phyloP scores from a whole-genome alignment of 2,113 vertebrate species.

The Xerus inauris region DNA sequence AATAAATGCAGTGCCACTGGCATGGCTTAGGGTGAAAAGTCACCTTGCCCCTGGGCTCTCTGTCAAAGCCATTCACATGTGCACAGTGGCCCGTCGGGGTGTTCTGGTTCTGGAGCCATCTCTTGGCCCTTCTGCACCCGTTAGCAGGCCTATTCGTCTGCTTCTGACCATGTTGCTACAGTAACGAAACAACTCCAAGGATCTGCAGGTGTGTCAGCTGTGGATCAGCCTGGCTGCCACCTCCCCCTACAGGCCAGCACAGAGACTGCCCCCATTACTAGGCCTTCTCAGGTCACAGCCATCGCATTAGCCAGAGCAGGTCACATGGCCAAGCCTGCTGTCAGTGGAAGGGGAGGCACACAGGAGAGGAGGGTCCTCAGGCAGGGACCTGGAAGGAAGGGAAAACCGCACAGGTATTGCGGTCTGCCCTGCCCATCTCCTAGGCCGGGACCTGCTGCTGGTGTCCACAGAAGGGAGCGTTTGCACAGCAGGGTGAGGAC shows the following conservation, averaged over 20 bases:
- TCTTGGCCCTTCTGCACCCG: not conserved
- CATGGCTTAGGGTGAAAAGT: not conserved
- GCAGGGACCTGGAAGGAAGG: not conserved
- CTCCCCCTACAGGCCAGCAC: too few relatives aligned
- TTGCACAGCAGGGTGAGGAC: not conserved
- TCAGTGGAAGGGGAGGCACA: fast-evolving
- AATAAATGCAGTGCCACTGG: not conserved
- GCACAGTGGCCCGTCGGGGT: not conserved
- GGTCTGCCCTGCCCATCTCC: not conserved
- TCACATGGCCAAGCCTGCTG: not conserved
- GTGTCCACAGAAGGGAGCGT: not conserved
- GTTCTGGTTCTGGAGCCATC: not conserved
- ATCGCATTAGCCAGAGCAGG: not conserved
- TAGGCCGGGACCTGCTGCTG: not conserved
- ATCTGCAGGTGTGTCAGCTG: not conserved
- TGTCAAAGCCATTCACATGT: fast-evolving
- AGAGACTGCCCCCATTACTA: too few relatives aligned
- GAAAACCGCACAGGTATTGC: not conserved
- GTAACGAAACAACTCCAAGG: not conserved
- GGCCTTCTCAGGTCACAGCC: too few relatives aligned
- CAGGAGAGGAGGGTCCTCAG: not conserved
- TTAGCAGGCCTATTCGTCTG: too few relatives aligned
- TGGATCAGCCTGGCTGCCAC: too few relatives aligned
- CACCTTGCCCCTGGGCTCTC: not conserved
- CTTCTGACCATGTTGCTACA: not conserved